A percentile compares a stretch with the other conserved stretches of the same genome.
Evolutionary conservation across 64 coral and sea anemone species (phyloP).

Genomic region (Actinia tenebrosa): DNA sequence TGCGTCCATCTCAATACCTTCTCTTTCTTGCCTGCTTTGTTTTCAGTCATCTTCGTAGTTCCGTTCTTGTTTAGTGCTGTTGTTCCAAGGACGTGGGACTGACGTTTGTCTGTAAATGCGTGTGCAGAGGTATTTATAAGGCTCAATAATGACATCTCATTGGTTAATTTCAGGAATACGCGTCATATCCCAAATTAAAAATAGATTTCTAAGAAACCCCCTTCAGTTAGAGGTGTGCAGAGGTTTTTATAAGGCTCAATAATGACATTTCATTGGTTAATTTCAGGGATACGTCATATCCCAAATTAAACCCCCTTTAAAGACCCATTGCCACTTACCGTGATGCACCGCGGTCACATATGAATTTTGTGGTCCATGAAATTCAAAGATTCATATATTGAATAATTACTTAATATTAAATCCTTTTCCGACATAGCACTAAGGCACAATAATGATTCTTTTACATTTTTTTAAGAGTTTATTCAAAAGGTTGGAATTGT

Average conservation of each 20-base stretch:
- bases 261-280: background rate
- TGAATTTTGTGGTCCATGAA: too few relatives aligned
- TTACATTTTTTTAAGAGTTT: too few relatives aligned
- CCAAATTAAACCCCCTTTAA: too few relatives aligned
- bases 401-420: too few relatives aligned
- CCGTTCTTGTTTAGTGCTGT: background rate
- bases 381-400: too few relatives aligned
- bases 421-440: too few relatives aligned
- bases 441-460: too few relatives aligned
- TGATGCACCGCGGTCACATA: too few relatives aligned
- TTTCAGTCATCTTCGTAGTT: background rate
- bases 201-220: background rate
- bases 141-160: background rate
- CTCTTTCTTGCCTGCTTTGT: background rate
- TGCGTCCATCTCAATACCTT: background rate
- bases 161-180: background rate
- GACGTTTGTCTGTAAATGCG: background rate
- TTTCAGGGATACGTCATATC: background rate
- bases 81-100: background rate
- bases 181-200: background rate
- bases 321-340: too few relatives aligned
- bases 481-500: too few relatives aligned
- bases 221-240: background rate
- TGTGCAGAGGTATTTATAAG: background rate
- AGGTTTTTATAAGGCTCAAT: background rate